phyloP scores from a whole-genome alignment of 2,113 vertebrate genomes.

The Okapia johnstoni region DNA sequence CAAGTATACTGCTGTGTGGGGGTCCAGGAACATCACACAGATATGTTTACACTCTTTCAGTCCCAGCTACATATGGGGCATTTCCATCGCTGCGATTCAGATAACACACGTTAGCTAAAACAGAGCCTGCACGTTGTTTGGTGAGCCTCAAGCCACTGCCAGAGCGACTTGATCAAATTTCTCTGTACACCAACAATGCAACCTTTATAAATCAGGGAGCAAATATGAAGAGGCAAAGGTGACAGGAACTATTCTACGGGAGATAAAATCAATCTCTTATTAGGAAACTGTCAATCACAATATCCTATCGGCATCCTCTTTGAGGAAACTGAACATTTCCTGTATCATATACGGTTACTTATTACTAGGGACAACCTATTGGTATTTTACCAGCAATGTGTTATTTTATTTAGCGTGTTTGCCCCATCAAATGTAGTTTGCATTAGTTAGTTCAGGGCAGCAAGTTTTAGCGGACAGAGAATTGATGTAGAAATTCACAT shows the following conservation, averaged over 20 bases:
- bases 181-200: not conserved
- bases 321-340: not conserved
- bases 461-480: not conserved
- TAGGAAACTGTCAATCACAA: not conserved
- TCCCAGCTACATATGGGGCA: not conserved
- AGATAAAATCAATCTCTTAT: not conserved
- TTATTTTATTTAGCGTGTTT: not conserved
- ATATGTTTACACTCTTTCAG: conserved; percentile 25
- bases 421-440: not conserved
- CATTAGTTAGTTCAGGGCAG: not conserved
- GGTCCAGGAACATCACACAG: conserved; percentile 35
- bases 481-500: not conserved
- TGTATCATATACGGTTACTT: not conserved
- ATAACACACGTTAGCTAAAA: conserved; percentile 10
- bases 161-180: not conserved
- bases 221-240: not conserved
- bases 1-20: not conserved
- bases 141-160: not conserved
- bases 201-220: not conserved
- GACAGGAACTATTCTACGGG: not conserved
- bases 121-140: not conserved
- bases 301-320: not conserved
- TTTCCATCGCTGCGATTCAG: not conserved
- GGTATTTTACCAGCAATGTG: not conserved
- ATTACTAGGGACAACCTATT: not conserved